Evolutionary conservation across 2,113 vertebrate genomes (phyloP), one percentile per base, ranked within the genome.

Genomic region (Gavialis gangeticus): DNA sequence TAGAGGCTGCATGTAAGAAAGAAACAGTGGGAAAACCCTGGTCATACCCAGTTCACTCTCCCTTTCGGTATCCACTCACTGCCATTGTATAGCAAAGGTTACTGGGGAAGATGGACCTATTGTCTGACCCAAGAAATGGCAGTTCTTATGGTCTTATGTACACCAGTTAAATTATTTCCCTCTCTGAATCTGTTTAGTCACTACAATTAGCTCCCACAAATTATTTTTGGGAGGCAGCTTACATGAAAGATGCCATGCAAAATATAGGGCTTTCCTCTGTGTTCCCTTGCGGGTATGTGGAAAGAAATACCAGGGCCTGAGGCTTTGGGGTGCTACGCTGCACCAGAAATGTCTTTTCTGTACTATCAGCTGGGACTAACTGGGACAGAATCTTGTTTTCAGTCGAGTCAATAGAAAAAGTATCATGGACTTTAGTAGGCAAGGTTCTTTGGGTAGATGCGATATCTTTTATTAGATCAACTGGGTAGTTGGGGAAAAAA

Each of bases 241-340:
- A 12, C 75, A n/a, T 87, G 62, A 25, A 73, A 91, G 63, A 21
- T 78, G 28, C 73, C 57, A 37, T 85, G 12, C 34, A 78, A 82
- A 78, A 34, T 6, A 17, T 2, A 13, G 4, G 2, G 75, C 34
- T 3, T 30, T 62, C 86, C 71, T 77, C 55, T 34, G 59, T 22
- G 1, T 3, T 34, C 57, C 10, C 17, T 12, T 0, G 6, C 2
- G 2, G 1, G 18, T 30, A 46, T 58, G 18, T n/a, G 2, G 3
- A 37, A 69, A 80, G 18, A 6, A 93, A 34, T 12, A 76, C 27
- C 59, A 87, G 11, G 12, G n/a, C 62, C 56, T 62, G 55, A 18
- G 2, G 5, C n/a, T 75, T 28, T 60, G 71, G 6, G 46, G 46
- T 46, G 9, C 46, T 46, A 46, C 46, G 9, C 46, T 2, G 0